Evolutionary conservation across 2,888 invertebrate genomes (phyloP), one percentile per base, ranked within the genome.

Genomic region (Oscheius sp.): DNA sequence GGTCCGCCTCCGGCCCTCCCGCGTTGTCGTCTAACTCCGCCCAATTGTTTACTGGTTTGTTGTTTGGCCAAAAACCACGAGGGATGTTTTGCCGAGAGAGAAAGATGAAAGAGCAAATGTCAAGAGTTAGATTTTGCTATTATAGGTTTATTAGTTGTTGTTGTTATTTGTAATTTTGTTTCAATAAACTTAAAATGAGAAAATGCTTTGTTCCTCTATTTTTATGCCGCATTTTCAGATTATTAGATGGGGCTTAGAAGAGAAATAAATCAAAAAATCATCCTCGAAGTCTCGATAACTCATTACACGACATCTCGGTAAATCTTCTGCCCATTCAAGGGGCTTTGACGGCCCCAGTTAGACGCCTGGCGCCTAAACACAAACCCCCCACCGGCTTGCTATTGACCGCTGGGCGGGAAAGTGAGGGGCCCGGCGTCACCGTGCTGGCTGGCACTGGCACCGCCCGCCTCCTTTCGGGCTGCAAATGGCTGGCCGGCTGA

Each of bases 401-500:
- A 66, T 66, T 66, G 66, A 66, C 66, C 66, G 57, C 55, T 27
- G 50, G 42, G 45, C 29, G 46, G 45, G 42, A 45, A n/a, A 27
- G 31, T 15, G 20, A 52, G n/a, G 42, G 4, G 58, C n/a, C 52
- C 15, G n/a, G 17, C 42, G 42, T 15, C n/a, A 12, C 23, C 15
- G 52, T 52, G 52, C 66, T 37, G 42, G 57, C 57, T 17, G 39
- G 66, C 55, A 52, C 66, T 57, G 65, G 65, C 52, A 65, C 65
- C 52, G 34, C 17, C 33, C 57, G n/a, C 34, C 57, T 39, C 33
- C 68, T 58, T 61, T 61, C 39, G 46, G 15, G 61, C 33, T 50
- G 68, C 68, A 68, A 68, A 68, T 58, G 68, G 68, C 61, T 39
- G 61, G 29, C n/a, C 58, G 68, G 50, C 46, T 66, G 66, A 50